A percentile compares a stretch with the other conserved stretches of the same genome.
Evolutionary conservation across 1,140 invertebrate genomes (phyloP).

Genomic region (Caenorhabditis inopinata): DNA sequence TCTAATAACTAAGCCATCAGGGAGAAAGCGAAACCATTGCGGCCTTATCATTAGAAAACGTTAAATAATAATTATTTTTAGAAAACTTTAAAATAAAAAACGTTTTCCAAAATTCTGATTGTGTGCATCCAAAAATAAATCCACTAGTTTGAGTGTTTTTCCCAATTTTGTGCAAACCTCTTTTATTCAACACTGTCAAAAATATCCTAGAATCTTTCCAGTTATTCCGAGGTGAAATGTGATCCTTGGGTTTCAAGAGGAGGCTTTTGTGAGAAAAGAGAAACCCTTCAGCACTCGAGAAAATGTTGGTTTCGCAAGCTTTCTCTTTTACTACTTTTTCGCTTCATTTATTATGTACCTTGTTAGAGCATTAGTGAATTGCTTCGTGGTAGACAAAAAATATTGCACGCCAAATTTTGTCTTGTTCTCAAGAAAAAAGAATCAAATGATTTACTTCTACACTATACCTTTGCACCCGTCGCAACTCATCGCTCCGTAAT

Average conservation of each 20-base stretch:
- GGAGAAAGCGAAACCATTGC: too few species aligned
- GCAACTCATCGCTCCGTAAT: slow-evolving; percentile 86
- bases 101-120: too few species aligned
- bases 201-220: neutral
- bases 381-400: neutral
- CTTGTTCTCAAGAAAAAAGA: neutral
- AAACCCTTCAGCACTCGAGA: neutral
- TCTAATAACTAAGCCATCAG: too few species aligned
- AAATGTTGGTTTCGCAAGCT: neutral
- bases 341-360: slow-evolving; percentile 23
- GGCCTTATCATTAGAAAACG: too few species aligned
- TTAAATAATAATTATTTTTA: too few species aligned
- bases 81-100: too few species aligned
- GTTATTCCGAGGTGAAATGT: neutral
- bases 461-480: slow-evolving; percentile 87
- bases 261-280: neutral
- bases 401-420: neutral
- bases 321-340: neutral
- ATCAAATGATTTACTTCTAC: too few species aligned
- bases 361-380: slow-evolving; percentile 22
- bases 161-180: too few species aligned
- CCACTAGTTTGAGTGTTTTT: too few species aligned
- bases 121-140: too few species aligned
- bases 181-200: too few species aligned
- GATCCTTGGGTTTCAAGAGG: neutral